A percentile compares a stretch with the other conserved stretches of the same genome.
phyloP scores from a whole-genome alignment of 2,888 invertebrate genomes.

The Lycophotia porphyrea region DNA sequence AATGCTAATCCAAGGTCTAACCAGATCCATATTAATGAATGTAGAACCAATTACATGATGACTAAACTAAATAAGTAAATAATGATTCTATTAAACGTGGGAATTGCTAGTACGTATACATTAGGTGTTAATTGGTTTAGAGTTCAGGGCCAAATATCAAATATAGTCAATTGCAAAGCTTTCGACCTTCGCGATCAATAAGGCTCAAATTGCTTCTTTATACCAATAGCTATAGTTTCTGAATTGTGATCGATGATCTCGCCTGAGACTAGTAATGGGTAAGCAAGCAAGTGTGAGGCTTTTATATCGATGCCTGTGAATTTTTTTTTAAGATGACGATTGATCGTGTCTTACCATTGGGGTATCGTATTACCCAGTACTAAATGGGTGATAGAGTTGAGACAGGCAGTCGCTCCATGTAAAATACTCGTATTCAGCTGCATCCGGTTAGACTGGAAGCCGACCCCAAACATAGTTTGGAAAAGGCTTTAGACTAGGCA shows the following conservation, averaged over 20 bases:
- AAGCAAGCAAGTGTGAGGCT: slow-evolving; percentile 8
- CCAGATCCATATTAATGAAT: slow-evolving; percentile 48
- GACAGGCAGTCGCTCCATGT: too few relatives aligned
- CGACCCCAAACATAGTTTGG: too few relatives aligned
- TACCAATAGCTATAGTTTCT: slow-evolving; percentile 5
- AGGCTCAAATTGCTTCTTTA: slow-evolving; percentile 40
- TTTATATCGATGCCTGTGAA: slow-evolving; percentile 1
- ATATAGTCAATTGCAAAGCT: slow-evolving; percentile 56
- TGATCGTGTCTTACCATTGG: neutral
- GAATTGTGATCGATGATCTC: slow-evolving; percentile 46
- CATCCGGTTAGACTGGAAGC: too few relatives aligned
- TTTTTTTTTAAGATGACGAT: neutral
- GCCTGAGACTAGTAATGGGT: slow-evolving; percentile 6
- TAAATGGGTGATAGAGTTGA: too few relatives aligned
- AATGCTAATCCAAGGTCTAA: slow-evolving; percentile 45
- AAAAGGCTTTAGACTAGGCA: too few relatives aligned
- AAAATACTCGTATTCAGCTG: too few relatives aligned
- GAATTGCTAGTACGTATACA: slow-evolving; percentile 50
- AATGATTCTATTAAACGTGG: slow-evolving; percentile 62
- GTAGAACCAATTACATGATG: slow-evolving; percentile 50
- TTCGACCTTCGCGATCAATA: slow-evolving; percentile 49
- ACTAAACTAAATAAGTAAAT: slow-evolving; percentile 44
- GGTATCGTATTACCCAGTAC: too few relatives aligned
- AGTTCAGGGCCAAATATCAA: slow-evolving; percentile 53
- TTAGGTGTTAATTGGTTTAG: slow-evolving; percentile 50